Conservation (phyloP, 2,797 vertebrate species). For the Gallinago stenura region DNA sequence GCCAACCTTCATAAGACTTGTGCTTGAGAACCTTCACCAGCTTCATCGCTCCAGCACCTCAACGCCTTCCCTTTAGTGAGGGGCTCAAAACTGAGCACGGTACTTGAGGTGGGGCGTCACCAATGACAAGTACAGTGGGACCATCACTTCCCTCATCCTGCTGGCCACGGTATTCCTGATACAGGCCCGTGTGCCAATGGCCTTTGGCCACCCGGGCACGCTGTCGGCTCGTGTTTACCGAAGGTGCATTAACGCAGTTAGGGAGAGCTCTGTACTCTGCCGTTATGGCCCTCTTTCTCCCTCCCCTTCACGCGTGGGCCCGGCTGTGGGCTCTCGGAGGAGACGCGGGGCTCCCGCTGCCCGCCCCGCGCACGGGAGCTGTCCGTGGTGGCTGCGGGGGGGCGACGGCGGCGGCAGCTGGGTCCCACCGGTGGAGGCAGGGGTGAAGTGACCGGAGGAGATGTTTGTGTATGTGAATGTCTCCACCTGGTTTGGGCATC, state of each 20-base stretch:
- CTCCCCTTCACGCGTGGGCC: too few relatives aligned
- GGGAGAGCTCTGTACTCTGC: not conserved
- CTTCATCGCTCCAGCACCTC: not conserved
- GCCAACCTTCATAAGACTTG: not conserved
- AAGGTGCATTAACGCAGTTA: not conserved
- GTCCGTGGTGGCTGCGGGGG: not conserved
- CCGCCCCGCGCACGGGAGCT: not conserved
- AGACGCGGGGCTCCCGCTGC: not conserved
- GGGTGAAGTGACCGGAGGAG: fast-evolving
- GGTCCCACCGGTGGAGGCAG: too few relatives aligned
- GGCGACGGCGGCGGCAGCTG: too few relatives aligned
- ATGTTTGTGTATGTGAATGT: fast-evolving
- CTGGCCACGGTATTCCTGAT: not conserved
- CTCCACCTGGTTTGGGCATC: not conserved
- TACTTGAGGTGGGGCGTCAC: not conserved
- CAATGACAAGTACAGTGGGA: not conserved
- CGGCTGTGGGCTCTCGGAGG: not conserved
- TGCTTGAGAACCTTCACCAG: not conserved
- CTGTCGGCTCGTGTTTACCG: not conserved
- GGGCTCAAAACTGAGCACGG: not conserved
- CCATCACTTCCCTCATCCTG: not conserved
- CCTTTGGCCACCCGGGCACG: not conserved
- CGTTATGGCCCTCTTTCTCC: not conserved
- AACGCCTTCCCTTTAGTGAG: not conserved
- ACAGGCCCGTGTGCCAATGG: not conserved